phyloP scores from a whole-genome alignment of 2,797 vertebrate species.

The Mormyrus proboscirostris region DNA sequence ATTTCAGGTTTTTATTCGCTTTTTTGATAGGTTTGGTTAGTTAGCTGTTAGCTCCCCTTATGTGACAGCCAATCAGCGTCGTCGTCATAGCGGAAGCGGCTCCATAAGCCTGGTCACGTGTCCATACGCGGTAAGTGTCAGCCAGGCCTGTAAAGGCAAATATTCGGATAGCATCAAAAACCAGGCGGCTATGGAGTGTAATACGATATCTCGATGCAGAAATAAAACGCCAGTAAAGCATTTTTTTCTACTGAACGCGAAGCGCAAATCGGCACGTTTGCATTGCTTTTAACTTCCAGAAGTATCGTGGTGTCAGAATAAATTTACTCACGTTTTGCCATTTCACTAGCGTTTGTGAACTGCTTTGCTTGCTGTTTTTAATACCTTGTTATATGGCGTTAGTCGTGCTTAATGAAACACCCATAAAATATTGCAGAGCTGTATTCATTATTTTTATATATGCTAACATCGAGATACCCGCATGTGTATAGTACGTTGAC shows the following conservation, averaged over 20 bases:
- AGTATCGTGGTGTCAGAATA: background rate
- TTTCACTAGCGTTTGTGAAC: background rate
- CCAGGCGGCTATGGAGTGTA: background rate
- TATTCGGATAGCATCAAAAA: background rate
- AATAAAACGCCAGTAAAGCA: background rate
- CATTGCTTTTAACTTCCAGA: background rate
- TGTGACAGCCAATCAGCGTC: slow-evolving; percentile 24
- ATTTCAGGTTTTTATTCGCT: background rate
- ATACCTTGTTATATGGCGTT: background rate
- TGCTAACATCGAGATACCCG: background rate
- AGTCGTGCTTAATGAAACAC: background rate
- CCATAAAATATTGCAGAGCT: background rate
- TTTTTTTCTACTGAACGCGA: background rate
- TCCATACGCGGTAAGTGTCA: background rate
- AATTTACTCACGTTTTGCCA: background rate
- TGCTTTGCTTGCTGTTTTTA: background rate
- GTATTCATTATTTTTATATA: background rate
- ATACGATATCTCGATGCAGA: background rate
- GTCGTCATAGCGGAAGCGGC: background rate
- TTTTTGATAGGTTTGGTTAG: slow-evolving; percentile 12
- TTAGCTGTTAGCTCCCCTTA: background rate
- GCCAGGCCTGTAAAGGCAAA: background rate
- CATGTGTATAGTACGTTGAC: background rate
- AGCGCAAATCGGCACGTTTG: background rate
- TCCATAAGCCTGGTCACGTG: background rate